Percentiles rank a stretch among this genome's conserved stretches.
These are phyloP conservation scores for Luffia ferchaultella DNA, from an alignment of 2,888 invertebrate genomes.

Conservation along the genomic window DNA sequence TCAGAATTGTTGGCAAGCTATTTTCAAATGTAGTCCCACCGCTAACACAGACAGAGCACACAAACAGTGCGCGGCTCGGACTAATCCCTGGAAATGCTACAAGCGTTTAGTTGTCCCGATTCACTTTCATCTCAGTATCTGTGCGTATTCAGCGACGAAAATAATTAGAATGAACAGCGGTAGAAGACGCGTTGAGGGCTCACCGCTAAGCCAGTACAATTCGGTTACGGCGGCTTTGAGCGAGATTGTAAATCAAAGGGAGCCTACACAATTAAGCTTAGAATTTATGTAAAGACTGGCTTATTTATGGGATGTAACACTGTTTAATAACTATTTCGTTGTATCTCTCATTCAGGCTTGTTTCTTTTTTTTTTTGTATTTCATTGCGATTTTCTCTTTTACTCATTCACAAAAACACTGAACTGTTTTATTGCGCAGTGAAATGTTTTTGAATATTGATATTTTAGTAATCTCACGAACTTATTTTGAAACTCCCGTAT, in stretches of 20 bases:
- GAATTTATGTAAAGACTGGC: conserved; percentile 61
- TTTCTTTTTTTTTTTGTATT: background rate
- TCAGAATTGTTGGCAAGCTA: background rate
- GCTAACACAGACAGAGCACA: background rate
- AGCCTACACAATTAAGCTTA: conserved; percentile 64
- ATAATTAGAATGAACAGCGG: conserved; percentile 41
- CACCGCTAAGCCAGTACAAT: conserved; percentile 60
- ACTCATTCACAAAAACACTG: no score
- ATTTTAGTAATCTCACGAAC: no score
- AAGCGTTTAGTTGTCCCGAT: conserved; percentile 48
- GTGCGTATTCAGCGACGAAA: conserved; percentile 41
- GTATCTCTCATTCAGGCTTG: conserved; percentile 15
- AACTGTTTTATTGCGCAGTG: no score
- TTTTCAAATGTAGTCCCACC: background rate
- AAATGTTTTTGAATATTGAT: no score
- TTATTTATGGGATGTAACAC: conserved; percentile 44
- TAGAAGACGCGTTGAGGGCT: conserved; percentile 35
- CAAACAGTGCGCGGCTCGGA: conserved; percentile 7
- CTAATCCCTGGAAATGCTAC: conserved; percentile 47
- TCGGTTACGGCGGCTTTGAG: conserved; percentile 61
- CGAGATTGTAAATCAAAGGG: conserved; percentile 64
- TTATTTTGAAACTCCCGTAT: no score
- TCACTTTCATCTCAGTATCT: conserved; percentile 54
- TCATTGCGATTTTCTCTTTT: no score
- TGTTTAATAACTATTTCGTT: conserved; percentile 35